Base-by-base conservation (phyloP, 2,113 vertebrate species). In the Zingel zingel region DNA sequence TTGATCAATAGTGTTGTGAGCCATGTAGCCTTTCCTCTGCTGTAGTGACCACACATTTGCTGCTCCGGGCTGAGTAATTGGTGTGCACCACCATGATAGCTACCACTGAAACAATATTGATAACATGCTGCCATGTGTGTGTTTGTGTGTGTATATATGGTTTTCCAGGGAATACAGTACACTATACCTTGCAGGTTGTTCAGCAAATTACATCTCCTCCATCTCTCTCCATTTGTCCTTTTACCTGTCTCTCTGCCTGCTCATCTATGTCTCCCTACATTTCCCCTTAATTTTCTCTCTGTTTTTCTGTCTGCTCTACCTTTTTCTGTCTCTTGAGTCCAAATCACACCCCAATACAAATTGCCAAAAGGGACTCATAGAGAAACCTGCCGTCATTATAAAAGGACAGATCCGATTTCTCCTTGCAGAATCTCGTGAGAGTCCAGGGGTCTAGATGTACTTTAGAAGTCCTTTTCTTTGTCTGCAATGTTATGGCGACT, bases 1-100 rank as follows among this genome's bases (percentile, higher is more conserved):
- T 90, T 92, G 89, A 92, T 93, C 92, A 91, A 93, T 92, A 81
- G 84, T 75, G 33, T 75, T 83, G 62, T 81, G 79, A 86, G 86
- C 50, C 68, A 21, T 83, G 80, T 77, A 74, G 89, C 77, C 53
- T 82, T 80, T 66, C 59, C 77, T 80, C 79, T 74, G 67, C 74
- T 64, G 78, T 71, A 54, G 75, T 59, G 74, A 74, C 89, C 88
- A 83, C 85, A 84, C 88, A 77, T 85, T 87, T 83, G 77, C 77
- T 53, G 84, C 87, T 85, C 19, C 51, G 6, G 90, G 85, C 78
- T 79, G 87, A 86, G 90, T 93, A 93, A 93, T 92, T 92, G 88
- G 79, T 83, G 74, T 71, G 86, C 85, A 79, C 25, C 39, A 7
- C 53, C 77, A 85, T 86, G 86, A 92, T 82, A 86, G 86, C 78